These are phyloP conservation scores for Hippocampus zosterae DNA, from an alignment of 2,113 vertebrate species.

Conservation along the genomic window DNA sequence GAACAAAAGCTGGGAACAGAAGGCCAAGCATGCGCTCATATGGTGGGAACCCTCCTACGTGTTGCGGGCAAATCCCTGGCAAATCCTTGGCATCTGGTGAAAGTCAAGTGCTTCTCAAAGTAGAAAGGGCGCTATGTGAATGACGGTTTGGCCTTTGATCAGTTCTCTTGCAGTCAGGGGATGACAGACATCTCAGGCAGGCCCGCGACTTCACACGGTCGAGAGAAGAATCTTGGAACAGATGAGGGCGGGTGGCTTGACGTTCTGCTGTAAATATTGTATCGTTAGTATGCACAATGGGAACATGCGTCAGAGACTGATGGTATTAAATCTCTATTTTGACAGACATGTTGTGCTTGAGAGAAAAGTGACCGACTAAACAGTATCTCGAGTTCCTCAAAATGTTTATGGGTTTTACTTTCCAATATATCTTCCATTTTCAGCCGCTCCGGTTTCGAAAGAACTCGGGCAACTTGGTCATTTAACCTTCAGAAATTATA, in stretches of 20 bases:
- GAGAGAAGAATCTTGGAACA: conserved; percentile 6
- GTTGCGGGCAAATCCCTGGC: not conserved
- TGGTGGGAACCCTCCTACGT: conserved; percentile 4
- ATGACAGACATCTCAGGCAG: conserved; percentile 5
- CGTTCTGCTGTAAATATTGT: not conserved
- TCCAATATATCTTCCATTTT: not conserved
- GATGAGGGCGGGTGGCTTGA: conserved; percentile 2
- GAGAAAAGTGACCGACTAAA: not conserved
- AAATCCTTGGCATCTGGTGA: conserved; percentile 10
- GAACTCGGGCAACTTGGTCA: not conserved
- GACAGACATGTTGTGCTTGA: not conserved
- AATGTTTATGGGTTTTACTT: no score
- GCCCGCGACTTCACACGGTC: conserved; percentile 9
- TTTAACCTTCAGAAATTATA: not conserved
- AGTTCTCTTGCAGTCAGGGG: conserved; percentile 2
- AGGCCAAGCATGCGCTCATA: conserved; percentile 16
- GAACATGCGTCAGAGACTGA: not conserved
- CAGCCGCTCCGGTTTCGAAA: no score
- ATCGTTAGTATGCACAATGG: not conserved
- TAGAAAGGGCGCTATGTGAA: not conserved
- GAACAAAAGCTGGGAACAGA: not conserved
- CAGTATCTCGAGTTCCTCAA: no score
- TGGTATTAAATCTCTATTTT: not conserved
- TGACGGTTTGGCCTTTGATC: conserved; percentile 28
- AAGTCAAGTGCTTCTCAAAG: conserved; percentile 14